Base-by-base conservation (phyloP, 2,797 vertebrate species). In the Xenentodon cancila region DNA sequence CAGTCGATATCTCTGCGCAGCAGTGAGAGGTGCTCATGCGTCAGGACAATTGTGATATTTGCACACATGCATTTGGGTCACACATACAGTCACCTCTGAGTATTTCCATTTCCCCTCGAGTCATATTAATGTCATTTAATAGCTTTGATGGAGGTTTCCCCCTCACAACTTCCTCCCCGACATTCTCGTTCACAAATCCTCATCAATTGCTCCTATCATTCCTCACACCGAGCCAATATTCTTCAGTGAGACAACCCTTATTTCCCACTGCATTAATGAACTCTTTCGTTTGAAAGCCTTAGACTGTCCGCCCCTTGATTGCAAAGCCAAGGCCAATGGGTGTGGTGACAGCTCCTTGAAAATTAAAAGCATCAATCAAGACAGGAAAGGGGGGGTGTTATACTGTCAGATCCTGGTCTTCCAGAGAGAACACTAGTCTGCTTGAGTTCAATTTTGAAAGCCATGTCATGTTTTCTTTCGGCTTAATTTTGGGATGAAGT, bases 321-420 rank as follows among this genome's bases (percentile, higher is more conserved):
- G 79, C 81, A 81, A 82, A 85, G 79, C 79, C 77, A 81, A 79
- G 85, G 74, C 84, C 80, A 77, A 80, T 76, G 65, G 79, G 71
- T 78, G 48, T 3, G 5, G 77, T 85, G 87, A 84, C 81, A 84
- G 83, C 79, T 84, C 70, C 76, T 82, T 79, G 86, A 86, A 90
- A 91, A 93, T 91, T 81, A 88, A 90, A 90, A 82, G 81, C 84
- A 91, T 91, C 87, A 88, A 91, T 92, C 89, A 90, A 63, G 73
- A 71, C 18, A 3, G 64, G 62, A 49, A 44, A 45, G 22, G 44
- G 8, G 8, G 6, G 0, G 46, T 34, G 62, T 32, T 59, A 78
- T 68, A 65, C 53, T 53, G 65, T 77, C 37, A 58, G 70, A 72
- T 64, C 37, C 15, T 25, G 53, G 20, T 61, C 68, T 22, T 25